Base-by-base conservation (phyloP, 2,113 vertebrate genomes). In the Hyla sarda region DNA sequence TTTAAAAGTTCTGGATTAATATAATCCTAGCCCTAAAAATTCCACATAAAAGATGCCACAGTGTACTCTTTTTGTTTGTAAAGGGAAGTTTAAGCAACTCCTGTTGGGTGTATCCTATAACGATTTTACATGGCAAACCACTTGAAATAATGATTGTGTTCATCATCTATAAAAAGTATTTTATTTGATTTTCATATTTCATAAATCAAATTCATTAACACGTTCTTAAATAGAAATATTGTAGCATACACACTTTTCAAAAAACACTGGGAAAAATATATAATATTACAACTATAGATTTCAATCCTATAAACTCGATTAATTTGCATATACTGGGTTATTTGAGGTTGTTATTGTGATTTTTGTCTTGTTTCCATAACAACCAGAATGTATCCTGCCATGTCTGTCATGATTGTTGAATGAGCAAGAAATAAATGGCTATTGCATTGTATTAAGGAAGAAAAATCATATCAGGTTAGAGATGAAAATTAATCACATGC, bases 351-450 rank as follows among this genome's bases (percentile, higher is more conserved):
- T 71, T 77, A 37, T 85, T 78, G 52, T 62, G 56, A n/a, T 56
- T 79, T 85, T 72, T 72, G 32, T 73, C 67, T 80, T 86, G 84
- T 87, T 87, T 73, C 85, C 69, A 87, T 86, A 79, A 86, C 84
- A 87, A 87, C 85, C 32, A 45, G 48, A 87, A 37, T 81, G 73
- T 84, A 48, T 45, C 73, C 72, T 84, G 77, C 67, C 85, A 82
- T 47, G 65, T 81, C 78, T 82, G 37, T 60, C 28, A 80, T 82
- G 34, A 87, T 87, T 82, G 78, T 74, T 87, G 85, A 81, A 74
- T 87, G 85, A 81, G 71, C 77, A 74, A 73, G 78, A 87, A 87
- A 87, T 87, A 87, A 87, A 82, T 82, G 67, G 67, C 67, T 87
- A 81, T 56, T 56, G 62, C 78, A 87, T 58, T 81, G 69, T 58